Conservation (phyloP, 2,888 invertebrate species). For the Podotricha telesiphe region DNA sequence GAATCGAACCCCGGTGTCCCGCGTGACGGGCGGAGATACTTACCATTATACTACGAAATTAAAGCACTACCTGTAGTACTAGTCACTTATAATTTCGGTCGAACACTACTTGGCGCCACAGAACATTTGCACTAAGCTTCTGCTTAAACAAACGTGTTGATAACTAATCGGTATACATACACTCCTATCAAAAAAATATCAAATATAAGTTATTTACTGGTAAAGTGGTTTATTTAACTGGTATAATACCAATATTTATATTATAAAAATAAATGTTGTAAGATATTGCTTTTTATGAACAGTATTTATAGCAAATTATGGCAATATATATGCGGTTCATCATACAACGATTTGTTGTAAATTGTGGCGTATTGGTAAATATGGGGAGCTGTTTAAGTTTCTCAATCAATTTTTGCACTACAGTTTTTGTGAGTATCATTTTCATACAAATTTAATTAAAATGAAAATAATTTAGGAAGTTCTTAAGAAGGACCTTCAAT, state of each 20-base stretch:
- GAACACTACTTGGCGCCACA: slow-evolving; percentile 1
- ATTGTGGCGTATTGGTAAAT: too few relatives aligned
- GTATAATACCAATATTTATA: background rate
- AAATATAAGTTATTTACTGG: background rate
- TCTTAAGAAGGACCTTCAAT: too few relatives aligned
- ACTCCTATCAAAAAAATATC: slow-evolving; percentile 13
- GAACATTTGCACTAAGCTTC: slow-evolving; percentile 22
- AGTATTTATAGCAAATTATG: too few relatives aligned
- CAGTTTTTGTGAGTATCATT: too few relatives aligned
- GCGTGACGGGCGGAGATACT: slow-evolving; percentile 85
- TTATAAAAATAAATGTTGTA: background rate
- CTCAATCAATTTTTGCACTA: too few relatives aligned
- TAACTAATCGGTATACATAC: slow-evolving; percentile 4
- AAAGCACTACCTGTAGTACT: too few relatives aligned
- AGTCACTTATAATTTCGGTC: too few relatives aligned
- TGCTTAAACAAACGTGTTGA: background rate
- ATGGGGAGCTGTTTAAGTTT: too few relatives aligned
- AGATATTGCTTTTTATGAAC: background rate
- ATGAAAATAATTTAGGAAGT: too few relatives aligned
- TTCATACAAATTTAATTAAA: too few relatives aligned
- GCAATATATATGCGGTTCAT: too few relatives aligned
- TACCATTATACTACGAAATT: slow-evolving; percentile 79
- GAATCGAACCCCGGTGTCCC: slow-evolving; percentile 85
- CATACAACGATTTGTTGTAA: too few relatives aligned
- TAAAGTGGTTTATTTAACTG: background rate